These are phyloP conservation scores for Kradibia gibbosae DNA, from an alignment of 1,140 invertebrate species.

Conservation along the genomic window DNA sequence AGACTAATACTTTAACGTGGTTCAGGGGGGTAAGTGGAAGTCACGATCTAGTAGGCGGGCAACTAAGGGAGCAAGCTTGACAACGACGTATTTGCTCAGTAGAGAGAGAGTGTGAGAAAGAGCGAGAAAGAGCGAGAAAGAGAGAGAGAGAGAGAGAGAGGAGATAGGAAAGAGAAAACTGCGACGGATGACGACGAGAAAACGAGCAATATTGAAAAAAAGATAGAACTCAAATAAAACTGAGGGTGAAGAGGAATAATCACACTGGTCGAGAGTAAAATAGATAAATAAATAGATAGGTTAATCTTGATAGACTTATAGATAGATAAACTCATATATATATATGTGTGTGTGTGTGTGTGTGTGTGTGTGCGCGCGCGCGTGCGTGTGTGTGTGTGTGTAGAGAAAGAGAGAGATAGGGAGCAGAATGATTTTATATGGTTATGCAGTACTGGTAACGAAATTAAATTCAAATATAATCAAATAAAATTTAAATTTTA, in stretches of 20 bases:
- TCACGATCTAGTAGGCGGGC: conserved; percentile 39
- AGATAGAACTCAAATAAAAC: conserved; percentile 44
- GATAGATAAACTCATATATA: too few relatives aligned
- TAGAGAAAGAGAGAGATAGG: not conserved
- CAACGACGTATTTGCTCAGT: not conserved
- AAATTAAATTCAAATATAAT: conserved; percentile 75
- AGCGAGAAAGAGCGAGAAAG: conserved; percentile 11
- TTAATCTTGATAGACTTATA: not conserved
- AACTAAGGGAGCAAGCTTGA: conserved; percentile 34
- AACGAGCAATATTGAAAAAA: conserved; percentile 2
- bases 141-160: conserved; percentile 3
- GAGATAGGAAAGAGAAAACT: not conserved
- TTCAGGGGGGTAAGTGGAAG: conserved; percentile 6
- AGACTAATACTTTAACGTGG: conserved; percentile 32
- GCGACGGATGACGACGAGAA: not conserved
- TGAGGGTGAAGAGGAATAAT: conserved; percentile 25
- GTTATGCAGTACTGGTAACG: conserved; percentile 48
- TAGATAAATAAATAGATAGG: not conserved
- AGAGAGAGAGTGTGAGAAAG: conserved; percentile 22
- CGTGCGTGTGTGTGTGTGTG: too few relatives aligned
- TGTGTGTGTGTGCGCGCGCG: too few relatives aligned
- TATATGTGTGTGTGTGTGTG: not conserved
- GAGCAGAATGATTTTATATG: too few relatives aligned
- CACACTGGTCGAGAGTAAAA: conserved; percentile 3
- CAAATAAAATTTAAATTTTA: conserved; percentile 75